A percentile compares a stretch with the other conserved stretches of the same genome.
These are phyloP conservation scores for Hydropotes inermis DNA, from an alignment of 2,113 vertebrate species.

Conservation along the genomic window DNA sequence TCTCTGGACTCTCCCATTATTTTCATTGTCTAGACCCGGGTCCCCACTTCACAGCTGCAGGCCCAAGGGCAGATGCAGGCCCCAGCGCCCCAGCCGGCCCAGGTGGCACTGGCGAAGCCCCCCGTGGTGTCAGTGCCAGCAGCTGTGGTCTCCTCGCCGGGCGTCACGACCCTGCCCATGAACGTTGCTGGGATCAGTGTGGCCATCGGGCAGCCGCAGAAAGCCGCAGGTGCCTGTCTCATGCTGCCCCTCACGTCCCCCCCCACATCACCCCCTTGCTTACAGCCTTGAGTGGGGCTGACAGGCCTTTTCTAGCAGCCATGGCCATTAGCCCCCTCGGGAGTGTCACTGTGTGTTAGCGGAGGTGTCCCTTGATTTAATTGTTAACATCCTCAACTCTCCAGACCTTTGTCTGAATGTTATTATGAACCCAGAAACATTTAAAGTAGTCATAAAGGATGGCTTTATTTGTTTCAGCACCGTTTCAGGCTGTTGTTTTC, in stretches of 20 bases:
- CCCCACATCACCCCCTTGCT: fast-evolving
- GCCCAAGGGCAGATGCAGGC: conserved; percentile 84
- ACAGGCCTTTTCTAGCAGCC: fast-evolving
- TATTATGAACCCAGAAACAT: neutral
- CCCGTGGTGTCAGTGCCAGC: conserved; percentile 88
- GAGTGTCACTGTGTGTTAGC: fast-evolving
- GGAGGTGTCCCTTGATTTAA: neutral
- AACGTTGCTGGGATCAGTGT: conserved; percentile 87
- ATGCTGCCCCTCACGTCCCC: neutral
- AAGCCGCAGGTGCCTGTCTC: conserved; percentile 79
- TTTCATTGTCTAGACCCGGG: conserved; percentile 61
- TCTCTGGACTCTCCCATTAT: neutral
- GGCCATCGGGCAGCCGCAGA: conserved; percentile 86
- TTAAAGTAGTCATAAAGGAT: fast-evolving
- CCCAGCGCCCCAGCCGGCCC: conserved; percentile 83
- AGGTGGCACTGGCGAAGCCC: conserved; percentile 91
- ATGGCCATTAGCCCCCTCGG: fast-evolving
- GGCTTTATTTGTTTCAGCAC: neutral
- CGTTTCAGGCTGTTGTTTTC: neutral
- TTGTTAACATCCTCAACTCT: neutral
- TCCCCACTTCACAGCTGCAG: conserved; percentile 82
- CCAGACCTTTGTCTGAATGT: neutral
- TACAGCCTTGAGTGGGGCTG: neutral
- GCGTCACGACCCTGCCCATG: conserved; percentile 87
- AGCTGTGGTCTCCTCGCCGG: conserved; percentile 87